Percentiles rank a stretch among this genome's conserved stretches.
Conservation (phyloP, 2,113 vertebrate genomes). For the Coreoperca whiteheadi region DNA sequence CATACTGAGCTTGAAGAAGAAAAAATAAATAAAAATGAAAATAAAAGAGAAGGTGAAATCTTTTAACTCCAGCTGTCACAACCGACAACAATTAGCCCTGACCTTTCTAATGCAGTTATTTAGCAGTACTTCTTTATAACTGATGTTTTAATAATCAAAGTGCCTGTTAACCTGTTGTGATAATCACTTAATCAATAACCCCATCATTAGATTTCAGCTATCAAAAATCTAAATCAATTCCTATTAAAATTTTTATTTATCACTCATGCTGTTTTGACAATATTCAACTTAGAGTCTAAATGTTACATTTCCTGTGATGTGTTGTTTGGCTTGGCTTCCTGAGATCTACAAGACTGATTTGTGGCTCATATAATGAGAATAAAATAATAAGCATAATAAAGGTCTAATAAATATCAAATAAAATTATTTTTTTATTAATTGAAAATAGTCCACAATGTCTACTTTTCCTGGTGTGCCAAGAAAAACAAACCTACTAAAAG, state of each 20-base stretch:
- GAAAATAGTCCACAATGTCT: neutral
- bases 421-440: neutral
- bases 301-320: neutral
- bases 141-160: neutral
- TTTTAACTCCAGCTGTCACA: neutral
- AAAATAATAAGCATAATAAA: neutral
- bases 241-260: neutral
- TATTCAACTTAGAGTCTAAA: neutral
- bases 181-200: neutral
- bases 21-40: no score
- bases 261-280: neutral
- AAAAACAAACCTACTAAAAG: neutral
- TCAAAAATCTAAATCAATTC: neutral
- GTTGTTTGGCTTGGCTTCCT: neutral
- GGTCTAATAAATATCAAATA: neutral
- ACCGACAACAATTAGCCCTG: neutral
- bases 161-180: neutral
- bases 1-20: neutral
- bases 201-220: neutral
- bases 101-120: neutral
- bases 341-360: neutral
- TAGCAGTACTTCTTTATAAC: constrained; percentile 11
- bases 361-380: neutral
- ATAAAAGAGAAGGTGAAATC: neutral
- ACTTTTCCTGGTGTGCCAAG: neutral